Evolutionary conservation across 2,113 vertebrate genomes (phyloP).

Genomic region (Vicugna pacos): DNA sequence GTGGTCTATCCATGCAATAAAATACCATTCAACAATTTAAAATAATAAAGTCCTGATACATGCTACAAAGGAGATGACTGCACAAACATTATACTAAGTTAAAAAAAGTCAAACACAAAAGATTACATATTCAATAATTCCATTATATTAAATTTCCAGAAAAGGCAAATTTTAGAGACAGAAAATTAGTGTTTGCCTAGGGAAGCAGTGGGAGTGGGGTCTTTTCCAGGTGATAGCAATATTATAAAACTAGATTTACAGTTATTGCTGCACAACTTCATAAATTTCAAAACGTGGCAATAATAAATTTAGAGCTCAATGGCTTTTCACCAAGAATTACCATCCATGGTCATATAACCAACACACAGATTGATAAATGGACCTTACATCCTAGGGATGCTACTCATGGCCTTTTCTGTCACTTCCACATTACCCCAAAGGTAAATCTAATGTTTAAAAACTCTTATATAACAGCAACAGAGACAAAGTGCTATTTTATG

Average conservation of each 20-base stretch:
- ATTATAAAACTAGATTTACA: background rate
- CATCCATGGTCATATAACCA: background rate
- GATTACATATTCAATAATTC: background rate
- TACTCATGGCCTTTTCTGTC: background rate
- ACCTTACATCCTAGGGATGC: background rate
- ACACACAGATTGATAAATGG: background rate
- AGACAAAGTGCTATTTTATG: background rate
- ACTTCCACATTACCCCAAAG: background rate
- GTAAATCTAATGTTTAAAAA: background rate
- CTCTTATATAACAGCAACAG: background rate
- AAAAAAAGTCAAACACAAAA: background rate
- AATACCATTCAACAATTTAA: background rate
- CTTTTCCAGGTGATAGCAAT: background rate
- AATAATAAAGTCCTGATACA: background rate
- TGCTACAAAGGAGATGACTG: background rate
- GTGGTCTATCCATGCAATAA: background rate
- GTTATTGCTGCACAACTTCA: background rate
- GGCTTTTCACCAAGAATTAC: background rate
- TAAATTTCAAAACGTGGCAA: background rate
- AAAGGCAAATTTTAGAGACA: background rate
- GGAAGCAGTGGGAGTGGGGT: accelerated
- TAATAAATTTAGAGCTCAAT: background rate
- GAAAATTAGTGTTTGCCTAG: background rate
- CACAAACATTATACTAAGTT: background rate
- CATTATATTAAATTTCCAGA: background rate